A percentile compares a stretch with the other conserved stretches of the same genome.
Evolutionary conservation across 2,888 invertebrate genomes (phyloP).

Genomic region (Heliconius hortense): DNA sequence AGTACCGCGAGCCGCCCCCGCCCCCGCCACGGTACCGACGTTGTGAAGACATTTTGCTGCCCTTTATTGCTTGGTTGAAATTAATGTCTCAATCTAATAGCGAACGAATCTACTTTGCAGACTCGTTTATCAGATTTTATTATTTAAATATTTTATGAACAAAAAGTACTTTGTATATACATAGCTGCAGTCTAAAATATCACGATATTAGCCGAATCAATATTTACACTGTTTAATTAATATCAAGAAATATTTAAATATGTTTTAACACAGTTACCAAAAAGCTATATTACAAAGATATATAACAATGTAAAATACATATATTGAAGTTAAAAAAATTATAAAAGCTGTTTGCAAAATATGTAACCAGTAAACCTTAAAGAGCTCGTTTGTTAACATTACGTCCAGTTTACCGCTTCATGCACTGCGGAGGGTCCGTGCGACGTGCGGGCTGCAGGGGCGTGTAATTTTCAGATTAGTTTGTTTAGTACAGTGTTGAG

Average conservation of each 20-base stretch:
- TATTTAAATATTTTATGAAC: constrained; percentile 65
- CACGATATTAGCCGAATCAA: background rate
- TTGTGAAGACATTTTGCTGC: constrained; percentile 71
- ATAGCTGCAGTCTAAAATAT: background rate
- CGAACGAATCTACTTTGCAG: constrained; percentile 73
- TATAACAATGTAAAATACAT: background rate
- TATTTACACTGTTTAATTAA: background rate
- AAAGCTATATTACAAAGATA: background rate
- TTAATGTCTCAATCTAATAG: constrained; percentile 76
- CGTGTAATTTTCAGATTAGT: constrained; percentile 80
- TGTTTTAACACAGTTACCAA: background rate
- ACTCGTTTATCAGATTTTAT: constrained; percentile 72
- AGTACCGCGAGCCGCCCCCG: constrained; percentile 53
- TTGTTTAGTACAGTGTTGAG: constrained; percentile 70
- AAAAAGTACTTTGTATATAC: too few species aligned
- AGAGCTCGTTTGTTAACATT: constrained; percentile 56
- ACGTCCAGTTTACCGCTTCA: constrained; percentile 58
- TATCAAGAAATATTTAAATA: background rate
- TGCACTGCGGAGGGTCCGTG: constrained; percentile 44
- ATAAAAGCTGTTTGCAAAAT: constrained; percentile 40
- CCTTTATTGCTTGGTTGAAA: constrained; percentile 79
- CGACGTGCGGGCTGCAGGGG: constrained; percentile 43
- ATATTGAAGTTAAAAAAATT: constrained; percentile 29
- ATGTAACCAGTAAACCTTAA: constrained; percentile 46
- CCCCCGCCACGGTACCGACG: constrained; percentile 45